These are phyloP conservation scores for Chouioia cunea DNA, from an alignment of 2,888 invertebrate genomes.

Conservation along the genomic window DNA sequence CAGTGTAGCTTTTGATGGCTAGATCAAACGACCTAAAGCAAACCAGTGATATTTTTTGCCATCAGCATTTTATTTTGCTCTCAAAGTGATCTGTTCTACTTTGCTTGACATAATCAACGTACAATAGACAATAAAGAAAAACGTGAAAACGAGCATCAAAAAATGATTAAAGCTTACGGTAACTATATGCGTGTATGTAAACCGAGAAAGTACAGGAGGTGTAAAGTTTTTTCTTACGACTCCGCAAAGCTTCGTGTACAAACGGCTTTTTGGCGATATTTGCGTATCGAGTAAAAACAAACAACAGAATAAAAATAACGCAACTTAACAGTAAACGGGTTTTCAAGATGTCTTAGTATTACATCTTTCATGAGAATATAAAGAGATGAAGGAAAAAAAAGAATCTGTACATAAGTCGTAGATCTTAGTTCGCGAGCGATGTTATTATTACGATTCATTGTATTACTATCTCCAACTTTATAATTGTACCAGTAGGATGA, in stretches of 20 bases:
- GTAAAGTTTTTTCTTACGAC: constrained; percentile 40
- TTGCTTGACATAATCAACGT: constrained; percentile 52
- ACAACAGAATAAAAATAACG: constrained; percentile 27
- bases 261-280: constrained; percentile 29
- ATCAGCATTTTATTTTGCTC: constrained; percentile 40
- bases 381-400: constrained; percentile 21
- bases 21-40: constrained; percentile 38
- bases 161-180: constrained; percentile 39
- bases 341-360: constrained; percentile 52
- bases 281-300: constrained; percentile 35
- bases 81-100: constrained; percentile 38
- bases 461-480: constrained; percentile 23
- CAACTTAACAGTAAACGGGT: constrained; percentile 53
- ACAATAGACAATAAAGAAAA: constrained; percentile 60
- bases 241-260: constrained; percentile 39
- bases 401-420: constrained; percentile 49
- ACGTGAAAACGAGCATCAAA: constrained; percentile 57
- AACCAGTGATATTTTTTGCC: constrained; percentile 43
- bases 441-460: constrained; percentile 40
- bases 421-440: constrained; percentile 47
- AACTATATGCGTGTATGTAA: constrained; percentile 32
- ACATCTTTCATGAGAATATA: constrained; percentile 43
- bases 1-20: constrained; percentile 39
- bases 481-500: constrained; percentile 30
- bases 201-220: constrained; percentile 19